Evolutionary conservation across 1,140 invertebrate genomes (phyloP).

Genomic region (Cephus cinctus): DNA sequence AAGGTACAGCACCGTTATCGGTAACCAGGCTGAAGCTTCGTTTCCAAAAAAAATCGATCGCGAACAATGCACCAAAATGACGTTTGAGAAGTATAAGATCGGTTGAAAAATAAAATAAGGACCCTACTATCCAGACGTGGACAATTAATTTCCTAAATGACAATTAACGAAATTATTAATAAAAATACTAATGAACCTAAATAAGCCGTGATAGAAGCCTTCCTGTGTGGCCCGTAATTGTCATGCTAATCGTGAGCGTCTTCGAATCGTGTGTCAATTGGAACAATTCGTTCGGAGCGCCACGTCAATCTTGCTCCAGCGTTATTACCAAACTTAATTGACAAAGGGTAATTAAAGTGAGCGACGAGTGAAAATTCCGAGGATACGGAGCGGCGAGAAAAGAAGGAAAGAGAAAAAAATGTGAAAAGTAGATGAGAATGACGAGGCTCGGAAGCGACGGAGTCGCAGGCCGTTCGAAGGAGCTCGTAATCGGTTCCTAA

Average conservation of each 20-base stretch:
- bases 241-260: conserved; percentile 29
- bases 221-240: conserved; percentile 44
- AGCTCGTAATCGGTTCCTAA: conserved; percentile 22
- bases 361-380: too few species aligned
- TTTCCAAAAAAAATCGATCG: neutral
- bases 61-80: too few species aligned
- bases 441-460: neutral
- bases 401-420: neutral
- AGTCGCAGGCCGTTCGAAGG: too few species aligned
- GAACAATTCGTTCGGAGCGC: conserved; percentile 29
- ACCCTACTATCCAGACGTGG: conserved; percentile 35
- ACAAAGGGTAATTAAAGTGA: conserved; percentile 20
- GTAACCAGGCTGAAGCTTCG: neutral
- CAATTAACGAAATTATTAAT: conserved; percentile 51
- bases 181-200: conserved; percentile 51
- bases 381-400: neutral
- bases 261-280: conserved; percentile 48
- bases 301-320: neutral
- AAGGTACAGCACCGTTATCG: neutral
- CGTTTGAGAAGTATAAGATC: too few species aligned
- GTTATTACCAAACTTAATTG: conserved; percentile 24
- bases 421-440: conserved; percentile 7
- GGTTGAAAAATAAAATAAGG: too few species aligned
- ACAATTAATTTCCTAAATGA: conserved; percentile 43
- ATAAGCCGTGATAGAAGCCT: conserved; percentile 49